A percentile compares a stretch with the other conserved stretches of the same genome.
phyloP scores from a whole-genome alignment of 2,113 vertebrate genomes.

The Girardinichthys multiradiatus region DNA sequence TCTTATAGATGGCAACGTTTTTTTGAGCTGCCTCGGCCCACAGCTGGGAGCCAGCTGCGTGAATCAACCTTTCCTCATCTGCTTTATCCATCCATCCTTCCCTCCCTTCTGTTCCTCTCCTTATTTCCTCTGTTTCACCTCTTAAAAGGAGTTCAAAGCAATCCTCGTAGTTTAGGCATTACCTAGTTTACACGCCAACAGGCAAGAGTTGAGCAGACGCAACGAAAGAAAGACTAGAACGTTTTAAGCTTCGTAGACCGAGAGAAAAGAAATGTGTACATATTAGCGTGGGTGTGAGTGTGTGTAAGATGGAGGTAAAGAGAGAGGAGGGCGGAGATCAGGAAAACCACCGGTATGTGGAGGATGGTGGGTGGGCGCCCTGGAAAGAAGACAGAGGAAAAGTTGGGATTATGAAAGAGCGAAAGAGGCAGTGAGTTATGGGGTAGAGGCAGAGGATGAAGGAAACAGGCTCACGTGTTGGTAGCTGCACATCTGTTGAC shows the following conservation, averaged over 20 bases:
- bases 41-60: constrained; percentile 90
- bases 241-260: constrained; percentile 19
- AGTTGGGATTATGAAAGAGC: constrained; percentile 16
- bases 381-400: constrained; percentile 52
- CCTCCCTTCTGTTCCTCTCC: constrained; percentile 29
- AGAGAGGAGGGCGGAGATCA: constrained; percentile 40
- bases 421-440: constrained; percentile 18
- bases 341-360: constrained; percentile 84
- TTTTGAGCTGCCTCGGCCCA: constrained; percentile 45
- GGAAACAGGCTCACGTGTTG: constrained; percentile 19
- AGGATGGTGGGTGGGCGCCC: constrained; percentile 74
- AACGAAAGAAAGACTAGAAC: constrained; percentile 10
- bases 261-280: constrained; percentile 26
- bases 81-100: constrained; percentile 68
- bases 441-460: constrained; percentile 13
- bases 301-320: constrained; percentile 36
- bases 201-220: constrained; percentile 16
- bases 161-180: constrained; percentile 65
- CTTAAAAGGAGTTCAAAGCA: constrained; percentile 74
- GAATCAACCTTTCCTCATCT: constrained; percentile 75
- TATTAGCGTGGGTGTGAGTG: neutral
- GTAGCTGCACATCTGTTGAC: constrained; percentile 10
- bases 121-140: constrained; percentile 48
- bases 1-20: constrained; percentile 65
- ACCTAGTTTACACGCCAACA: constrained; percentile 58